These are phyloP conservation scores for Periphyllus acericola DNA, from an alignment of 2,888 invertebrate species.

Conservation along the genomic window DNA sequence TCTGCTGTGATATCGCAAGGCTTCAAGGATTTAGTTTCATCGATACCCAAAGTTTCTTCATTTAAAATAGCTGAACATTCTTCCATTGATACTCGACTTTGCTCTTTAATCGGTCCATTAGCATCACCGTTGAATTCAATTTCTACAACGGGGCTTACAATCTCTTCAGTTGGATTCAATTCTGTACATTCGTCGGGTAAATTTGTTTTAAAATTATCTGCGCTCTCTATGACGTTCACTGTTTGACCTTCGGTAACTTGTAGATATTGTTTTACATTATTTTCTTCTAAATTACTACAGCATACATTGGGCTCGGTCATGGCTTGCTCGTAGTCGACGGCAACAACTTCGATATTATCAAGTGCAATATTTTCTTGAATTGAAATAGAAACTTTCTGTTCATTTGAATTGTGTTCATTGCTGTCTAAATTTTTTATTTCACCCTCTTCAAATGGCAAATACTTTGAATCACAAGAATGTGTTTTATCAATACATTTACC, in stretches of 20 bases:
- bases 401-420: neutral
- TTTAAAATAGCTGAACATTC: neutral
- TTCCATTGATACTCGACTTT: neutral
- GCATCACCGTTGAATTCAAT: neutral
- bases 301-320: neutral
- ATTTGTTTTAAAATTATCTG: neutral
- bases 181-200: neutral
- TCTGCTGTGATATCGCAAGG: neutral
- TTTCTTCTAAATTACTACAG: neutral
- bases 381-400: neutral
- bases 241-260: neutral
- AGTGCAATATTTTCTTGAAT: neutral
- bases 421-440: neutral
- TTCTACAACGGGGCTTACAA: neutral
- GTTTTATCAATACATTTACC: neutral
- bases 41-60: neutral
- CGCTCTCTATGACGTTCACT: neutral
- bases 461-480: neutral
- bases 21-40: neutral
- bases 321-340: neutral
- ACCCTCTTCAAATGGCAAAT: neutral
- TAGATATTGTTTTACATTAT: neutral
- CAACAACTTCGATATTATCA: neutral
- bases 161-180: neutral
- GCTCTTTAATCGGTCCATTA: neutral